Evolutionary conservation across 2,113 vertebrate species (phyloP), one percentile per base, ranked within the genome.

Genomic region (Gavia stellata): DNA sequence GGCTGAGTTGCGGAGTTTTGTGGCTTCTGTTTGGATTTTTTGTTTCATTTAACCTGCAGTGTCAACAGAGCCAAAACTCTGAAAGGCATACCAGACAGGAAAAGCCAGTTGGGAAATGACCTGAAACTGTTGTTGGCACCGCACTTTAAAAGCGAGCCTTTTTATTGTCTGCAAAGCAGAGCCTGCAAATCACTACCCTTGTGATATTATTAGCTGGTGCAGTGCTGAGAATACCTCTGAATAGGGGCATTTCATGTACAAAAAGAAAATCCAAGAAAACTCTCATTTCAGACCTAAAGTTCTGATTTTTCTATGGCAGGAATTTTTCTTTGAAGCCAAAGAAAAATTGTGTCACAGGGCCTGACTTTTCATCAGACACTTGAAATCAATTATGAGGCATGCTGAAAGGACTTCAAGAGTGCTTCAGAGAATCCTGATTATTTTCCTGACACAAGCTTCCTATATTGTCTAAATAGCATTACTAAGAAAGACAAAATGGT

Each of bases 1-100:
- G 38, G 42, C 68, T 77, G 58, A 89, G 44, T 65, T 74, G 18
- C n/a, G 79, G 56, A 89, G 70, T 81, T 95, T 85, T 96, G 81
- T 83, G 79, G 81, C 81, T 96, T 80, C 82, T 91, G 33, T 89
- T 95, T 85, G 86, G 40, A 87, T 81, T 93, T 96, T 93, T 94
- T 86, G 36, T 91, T 78, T 89, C 52, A 61, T 89, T 94, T 93
- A 95, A 90, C 81, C 40, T 92, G 25, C 71, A 92, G 58, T 61
- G 66, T 85, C 89, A 93, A 92, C 53, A 87, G 44, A 96, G 66
- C 34, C 78, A 94, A 67, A 94, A 72, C 58, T 91, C 88, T 75
- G 91, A 68, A 72, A 79, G 29, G 53, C 45, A 61, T 67, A 83
- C 34, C 88, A 91, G 88, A 75, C 94, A 82, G 70, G 62, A 96